Conservation (phyloP, 2,113 vertebrate genomes). For the Ploceus nigricollis region DNA sequence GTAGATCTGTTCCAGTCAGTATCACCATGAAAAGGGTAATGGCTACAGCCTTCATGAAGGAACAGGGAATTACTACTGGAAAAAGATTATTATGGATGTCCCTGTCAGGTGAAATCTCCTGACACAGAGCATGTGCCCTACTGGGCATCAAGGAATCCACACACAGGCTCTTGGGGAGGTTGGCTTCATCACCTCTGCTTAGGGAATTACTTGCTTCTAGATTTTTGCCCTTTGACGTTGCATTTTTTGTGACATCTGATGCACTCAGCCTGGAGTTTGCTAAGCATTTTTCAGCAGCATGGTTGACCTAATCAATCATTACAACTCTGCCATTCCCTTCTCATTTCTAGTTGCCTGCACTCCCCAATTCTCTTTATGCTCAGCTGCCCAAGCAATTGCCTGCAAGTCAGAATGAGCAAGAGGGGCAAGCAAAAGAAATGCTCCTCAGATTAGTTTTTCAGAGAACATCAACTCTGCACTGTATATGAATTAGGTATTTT, state of each 20-base stretch:
- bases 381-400: constrained; percentile 9
- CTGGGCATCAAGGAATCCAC: not conserved
- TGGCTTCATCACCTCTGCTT: not conserved
- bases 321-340: not conserved
- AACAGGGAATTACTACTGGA: not conserved
- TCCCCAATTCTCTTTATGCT: not conserved
- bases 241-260: not conserved
- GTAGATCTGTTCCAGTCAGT: not conserved
- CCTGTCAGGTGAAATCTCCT: not conserved
- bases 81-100: not conserved
- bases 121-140: not conserved
- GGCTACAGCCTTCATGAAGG: not conserved
- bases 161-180: not conserved
- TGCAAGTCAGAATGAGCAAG: not conserved
- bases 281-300: not conserved
- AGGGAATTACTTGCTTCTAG: not conserved
- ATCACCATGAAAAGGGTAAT: not conserved
- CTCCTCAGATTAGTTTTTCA: not conserved
- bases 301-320: not conserved
- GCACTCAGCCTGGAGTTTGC: not conserved
- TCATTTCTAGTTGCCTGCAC: not conserved
- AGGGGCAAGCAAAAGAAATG: not conserved
- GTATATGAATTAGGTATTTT: not conserved
- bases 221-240: not conserved
- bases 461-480: not conserved